phyloP scores from a whole-genome alignment of 1,140 invertebrate genomes.

The Scylla paramamosain region DNA sequence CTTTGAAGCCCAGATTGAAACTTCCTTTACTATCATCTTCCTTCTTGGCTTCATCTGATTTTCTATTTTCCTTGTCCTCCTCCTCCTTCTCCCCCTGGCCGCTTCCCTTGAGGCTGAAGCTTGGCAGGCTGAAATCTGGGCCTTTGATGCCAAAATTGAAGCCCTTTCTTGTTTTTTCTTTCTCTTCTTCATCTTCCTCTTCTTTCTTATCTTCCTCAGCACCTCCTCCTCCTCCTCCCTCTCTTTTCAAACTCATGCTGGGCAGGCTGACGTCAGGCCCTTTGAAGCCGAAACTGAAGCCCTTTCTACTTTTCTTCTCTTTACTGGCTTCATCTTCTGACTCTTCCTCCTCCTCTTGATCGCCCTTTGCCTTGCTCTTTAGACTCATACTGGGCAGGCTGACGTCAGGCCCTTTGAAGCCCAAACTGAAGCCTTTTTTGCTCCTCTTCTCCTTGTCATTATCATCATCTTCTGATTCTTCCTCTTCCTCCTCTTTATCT shows the following conservation, averaged over 20 bases:
- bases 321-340: not conserved
- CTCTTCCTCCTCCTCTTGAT: slow-evolving; percentile 31
- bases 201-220: not conserved
- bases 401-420: slow-evolving; percentile 48
- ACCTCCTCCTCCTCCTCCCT: slow-evolving; percentile 20
- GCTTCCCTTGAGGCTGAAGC: slow-evolving; percentile 36
- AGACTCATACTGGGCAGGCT: slow-evolving; percentile 44
- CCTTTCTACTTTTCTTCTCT: slow-evolving; percentile 38
- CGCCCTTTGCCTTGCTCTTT: not conserved
- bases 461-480: not conserved
- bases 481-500: not conserved
- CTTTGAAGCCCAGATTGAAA: slow-evolving; percentile 37
- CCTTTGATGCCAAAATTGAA: slow-evolving; percentile 49
- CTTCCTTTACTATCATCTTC: not conserved
- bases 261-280: slow-evolving; percentile 60
- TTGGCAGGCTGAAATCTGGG: slow-evolving; percentile 46
- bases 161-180: slow-evolving; percentile 28
- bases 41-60: not conserved
- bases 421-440: slow-evolving; percentile 44
- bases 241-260: slow-evolving; percentile 13
- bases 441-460: not conserved
- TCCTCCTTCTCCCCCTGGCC: slow-evolving; percentile 26
- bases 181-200: not conserved
- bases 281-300: slow-evolving; percentile 57
- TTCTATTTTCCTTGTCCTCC: not conserved